Percentiles rank a stretch among this genome's conserved stretches.
phyloP scores from a whole-genome alignment of 1,140 invertebrate genomes.

The Idris sp. region DNA sequence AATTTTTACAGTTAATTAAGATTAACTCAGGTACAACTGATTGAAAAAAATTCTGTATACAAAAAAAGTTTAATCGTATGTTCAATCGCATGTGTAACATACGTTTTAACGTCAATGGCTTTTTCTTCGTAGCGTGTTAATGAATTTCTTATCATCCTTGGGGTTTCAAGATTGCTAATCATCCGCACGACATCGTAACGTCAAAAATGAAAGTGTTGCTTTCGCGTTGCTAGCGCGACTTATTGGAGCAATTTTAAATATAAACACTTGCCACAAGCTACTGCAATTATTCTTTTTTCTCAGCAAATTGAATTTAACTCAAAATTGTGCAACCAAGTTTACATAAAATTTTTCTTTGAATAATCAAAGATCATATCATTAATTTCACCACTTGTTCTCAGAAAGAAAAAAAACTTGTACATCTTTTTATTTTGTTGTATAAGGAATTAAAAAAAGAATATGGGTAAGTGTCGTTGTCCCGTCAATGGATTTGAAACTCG shows the following conservation, averaged over 20 bases:
- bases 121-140: conserved; percentile 27
- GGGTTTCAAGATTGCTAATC: conserved; percentile 26
- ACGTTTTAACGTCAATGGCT: conserved; percentile 1
- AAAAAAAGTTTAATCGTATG: neutral
- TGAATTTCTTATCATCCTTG: conserved; percentile 36
- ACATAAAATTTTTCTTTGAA: no score
- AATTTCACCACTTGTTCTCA: no score
- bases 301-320: no score
- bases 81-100: neutral
- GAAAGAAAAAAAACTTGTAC: no score
- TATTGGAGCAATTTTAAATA: conserved; percentile 18
- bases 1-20: no score
- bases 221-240: conserved; percentile 31
- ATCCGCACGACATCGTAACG: conserved; percentile 32
- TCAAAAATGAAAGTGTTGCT: conserved; percentile 63
- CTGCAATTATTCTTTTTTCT: conserved; percentile 47
- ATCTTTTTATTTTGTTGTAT: no score
- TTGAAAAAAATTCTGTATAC: no score
- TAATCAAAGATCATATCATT: no score
- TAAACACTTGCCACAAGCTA: no score
- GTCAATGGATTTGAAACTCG: conserved; percentile 46
- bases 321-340: no score
- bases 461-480: conserved; percentile 29
- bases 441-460: conserved; percentile 17
- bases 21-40: no score